Base-by-base conservation (phyloP, 2,113 vertebrate species). In the Takifugu bimaculatus region DNA sequence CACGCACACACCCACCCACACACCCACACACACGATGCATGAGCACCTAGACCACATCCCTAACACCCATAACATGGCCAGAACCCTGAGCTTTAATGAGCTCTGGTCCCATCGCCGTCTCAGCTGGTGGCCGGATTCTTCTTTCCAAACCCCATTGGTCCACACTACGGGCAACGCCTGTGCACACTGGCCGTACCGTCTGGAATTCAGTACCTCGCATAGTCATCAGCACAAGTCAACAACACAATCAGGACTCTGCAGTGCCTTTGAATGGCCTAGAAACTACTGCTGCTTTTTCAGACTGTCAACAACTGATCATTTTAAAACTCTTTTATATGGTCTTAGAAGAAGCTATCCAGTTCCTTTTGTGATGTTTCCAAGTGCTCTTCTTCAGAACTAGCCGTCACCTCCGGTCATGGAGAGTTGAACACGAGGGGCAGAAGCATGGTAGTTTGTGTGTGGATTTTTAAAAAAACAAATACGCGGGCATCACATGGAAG, bases 341-440 rank as follows among this genome's bases (percentile, higher is more conserved):
- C 56, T 70, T 52, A 45, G 45, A 42, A 80, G 63, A 81, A 86
- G 75, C 69, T 71, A 83, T 76, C 67, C 49, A 54, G 58, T 47
- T 69, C 53, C 56, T 72, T 60, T 20, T 39, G 56, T 50, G 20
- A 73, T 20, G 54, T 76, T 74, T 78, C 49, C 44, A 85, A 81
- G 68, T 84, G 78, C 74, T 81, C 72, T 81, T 84, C 49, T 77
- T 68, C 68, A 63, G 58, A 84, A 78, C 28, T 59, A 59, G 65
- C 75, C 72, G 57, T 79, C 70, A 70, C 59, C 50, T 51, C 56
- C 54, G 57, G 65, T 68, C 20, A 77, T 54, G 50, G 52, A 49
- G 43, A 25, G 51, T 66, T 57, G 60, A 43, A 43, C 57, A 26
- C 47, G 12, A 39, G 61, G 63, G 52, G 55, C 55, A 56, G 50